Evolutionary conservation across 1,140 invertebrate genomes (phyloP).

Genomic region (Mizuhopecten yessoensis): DNA sequence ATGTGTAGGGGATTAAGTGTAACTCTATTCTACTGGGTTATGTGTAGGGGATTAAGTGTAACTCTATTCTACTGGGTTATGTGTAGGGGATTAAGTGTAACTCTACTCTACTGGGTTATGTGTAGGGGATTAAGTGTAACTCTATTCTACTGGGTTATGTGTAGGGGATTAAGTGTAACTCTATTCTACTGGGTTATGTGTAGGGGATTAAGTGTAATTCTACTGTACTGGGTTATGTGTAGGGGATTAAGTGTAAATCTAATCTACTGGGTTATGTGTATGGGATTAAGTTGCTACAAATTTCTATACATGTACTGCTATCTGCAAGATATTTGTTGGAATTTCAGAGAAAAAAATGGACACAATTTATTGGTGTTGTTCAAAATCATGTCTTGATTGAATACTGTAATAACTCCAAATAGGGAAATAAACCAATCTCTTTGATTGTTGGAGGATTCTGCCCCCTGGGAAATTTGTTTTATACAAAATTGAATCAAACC

Average conservation of each 20-base stretch:
- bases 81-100: too few relatives aligned
- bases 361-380: conserved; percentile 3
- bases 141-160: too few relatives aligned
- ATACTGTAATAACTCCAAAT: conserved; percentile 3
- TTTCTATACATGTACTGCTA: neutral
- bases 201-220: too few relatives aligned
- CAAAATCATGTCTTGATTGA: neutral
- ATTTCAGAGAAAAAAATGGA: neutral
- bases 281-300: neutral
- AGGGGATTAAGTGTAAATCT: neutral
- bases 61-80: too few relatives aligned
- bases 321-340: neutral
- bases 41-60: too few relatives aligned
- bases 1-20: too few relatives aligned
- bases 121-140: too few relatives aligned
- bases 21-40: too few relatives aligned
- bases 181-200: too few relatives aligned
- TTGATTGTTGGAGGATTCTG: neutral
- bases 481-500: conserved; percentile 22
- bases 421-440: conserved; percentile 1
- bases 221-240: too few relatives aligned
- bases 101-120: too few relatives aligned
- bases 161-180: too few relatives aligned
- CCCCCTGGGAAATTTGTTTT: conserved; percentile 9
- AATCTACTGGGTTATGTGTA: neutral